phyloP scores from a whole-genome alignment of 1,140 invertebrate genomes.

The fruit fly (Drosophila melanogaster) region Release_6_plus_ISO1_MT NT_033777.3:15742001-15742500 shows the following conservation, averaged over 20 bases:
- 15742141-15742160: background rate
- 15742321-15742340: slow-evolving; percentile 34
- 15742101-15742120: background rate
- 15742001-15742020: too few species aligned
- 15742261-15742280: slow-evolving; percentile 24
- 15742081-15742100: background rate
- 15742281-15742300: slow-evolving; percentile 29
- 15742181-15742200: background rate
- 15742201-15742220: background rate
- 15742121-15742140: slow-evolving; percentile 9
- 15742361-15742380: slow-evolving; percentile 23
- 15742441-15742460: slow-evolving; percentile 60
- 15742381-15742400: slow-evolving; percentile 25
- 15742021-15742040: too few species aligned
- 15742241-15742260: slow-evolving; percentile 31
- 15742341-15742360: slow-evolving; percentile 77
- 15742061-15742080: background rate
- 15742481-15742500: slow-evolving; percentile 66
- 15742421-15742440: slow-evolving; percentile 82
- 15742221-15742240: background rate
- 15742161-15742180: slow-evolving; percentile 24
- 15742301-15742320: slow-evolving; percentile 5
- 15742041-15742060: too few species aligned
- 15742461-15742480: slow-evolving; percentile 79
- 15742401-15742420: slow-evolving; percentile 37